These are phyloP conservation scores for Amiota mariae DNA, from an alignment of 2,888 invertebrate species.

Conservation along the genomic window DNA sequence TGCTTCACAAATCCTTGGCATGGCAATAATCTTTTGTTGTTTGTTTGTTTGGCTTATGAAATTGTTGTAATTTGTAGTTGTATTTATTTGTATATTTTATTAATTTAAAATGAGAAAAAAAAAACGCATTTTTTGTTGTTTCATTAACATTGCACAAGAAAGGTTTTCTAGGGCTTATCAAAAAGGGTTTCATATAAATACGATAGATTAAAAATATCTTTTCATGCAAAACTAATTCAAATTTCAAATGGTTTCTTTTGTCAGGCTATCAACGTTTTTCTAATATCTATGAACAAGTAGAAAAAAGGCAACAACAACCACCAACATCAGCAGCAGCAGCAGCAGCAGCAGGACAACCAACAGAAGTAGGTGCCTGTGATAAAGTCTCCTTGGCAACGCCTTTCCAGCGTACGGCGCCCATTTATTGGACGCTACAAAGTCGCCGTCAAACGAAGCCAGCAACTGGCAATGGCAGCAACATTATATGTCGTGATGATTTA, in stretches of 20 bases:
- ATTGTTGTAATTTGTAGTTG: neutral
- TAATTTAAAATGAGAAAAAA: no score
- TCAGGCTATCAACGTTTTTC: conserved; percentile 81
- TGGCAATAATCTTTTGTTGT: conserved; percentile 5
- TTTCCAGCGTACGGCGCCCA: conserved; percentile 74
- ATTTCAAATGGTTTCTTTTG: conserved; percentile 47
- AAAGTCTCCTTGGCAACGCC: conserved; percentile 54
- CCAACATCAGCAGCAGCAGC: conserved; percentile 36
- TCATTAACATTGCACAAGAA: neutral
- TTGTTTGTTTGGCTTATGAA: neutral
- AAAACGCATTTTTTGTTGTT: no score
- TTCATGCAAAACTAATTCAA: neutral
- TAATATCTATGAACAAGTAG: conserved; percentile 67
- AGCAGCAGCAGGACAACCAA: conserved; percentile 43
- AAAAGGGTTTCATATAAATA: neutral
- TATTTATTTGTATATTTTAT: neutral
- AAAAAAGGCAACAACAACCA: conserved; percentile 56
- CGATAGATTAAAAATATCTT: no score
- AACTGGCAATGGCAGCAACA: conserved; percentile 45
- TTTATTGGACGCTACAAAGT: conserved; percentile 78
- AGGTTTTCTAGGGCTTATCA: neutral
- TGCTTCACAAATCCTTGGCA: conserved; percentile 9
- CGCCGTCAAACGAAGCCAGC: conserved; percentile 64
- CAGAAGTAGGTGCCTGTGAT: conserved; percentile 34
- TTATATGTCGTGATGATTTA: conserved; percentile 70